Base-by-base conservation (phyloP, 2,888 invertebrate species). In the Phyllotreta striolata region DNA sequence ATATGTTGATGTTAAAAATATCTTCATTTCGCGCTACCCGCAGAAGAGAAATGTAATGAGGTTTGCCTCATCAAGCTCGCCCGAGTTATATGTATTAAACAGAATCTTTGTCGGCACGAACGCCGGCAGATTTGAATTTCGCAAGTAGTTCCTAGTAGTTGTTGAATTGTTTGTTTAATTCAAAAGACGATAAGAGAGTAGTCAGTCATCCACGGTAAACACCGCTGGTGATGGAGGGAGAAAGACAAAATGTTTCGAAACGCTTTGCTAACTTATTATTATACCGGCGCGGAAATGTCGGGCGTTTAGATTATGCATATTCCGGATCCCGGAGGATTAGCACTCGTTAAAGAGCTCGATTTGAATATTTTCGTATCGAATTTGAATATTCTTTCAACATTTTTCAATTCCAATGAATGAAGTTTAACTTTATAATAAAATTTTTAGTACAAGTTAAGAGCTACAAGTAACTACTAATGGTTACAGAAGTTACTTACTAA, bases 111-210 rank as follows among this genome's bases (percentile, higher is more conserved):
- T 24, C 24, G 24, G 24, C 4, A 24, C 24, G 24, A 24, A 24
- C 24, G 24, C 24, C 4, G 24, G 24, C 24, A 24, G 60, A 67
- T 67, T 51, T 64, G 62, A 67, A 67, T 67, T 67, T 67, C 60
- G 57, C 51, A 46, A 64, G 64, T 55, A 62, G 62, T 64, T 62
- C 58, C 55, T 55, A 62, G 64, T 64, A 66, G 64, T 66, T 64
- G 64, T 64, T 55, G 43, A 55, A 67, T 59, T 67, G 67, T 67
- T 64, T 64, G 55, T 47, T 58, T 59, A 54, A 62, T 62, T 62
- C 67, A 62, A 61, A 64, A 38, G 56, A 63, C 55, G 49, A 59
- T 59, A 44, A 54, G 41, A 37, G 52, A 63, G 43, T 35, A 49
- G 57, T 59, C 46, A 41, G 51, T 57, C 55, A 51, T 44, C 49